These are phyloP conservation scores for Penaeus japonicus DNA, from an alignment of 1,140 invertebrate species.

Conservation along the genomic window DNA sequence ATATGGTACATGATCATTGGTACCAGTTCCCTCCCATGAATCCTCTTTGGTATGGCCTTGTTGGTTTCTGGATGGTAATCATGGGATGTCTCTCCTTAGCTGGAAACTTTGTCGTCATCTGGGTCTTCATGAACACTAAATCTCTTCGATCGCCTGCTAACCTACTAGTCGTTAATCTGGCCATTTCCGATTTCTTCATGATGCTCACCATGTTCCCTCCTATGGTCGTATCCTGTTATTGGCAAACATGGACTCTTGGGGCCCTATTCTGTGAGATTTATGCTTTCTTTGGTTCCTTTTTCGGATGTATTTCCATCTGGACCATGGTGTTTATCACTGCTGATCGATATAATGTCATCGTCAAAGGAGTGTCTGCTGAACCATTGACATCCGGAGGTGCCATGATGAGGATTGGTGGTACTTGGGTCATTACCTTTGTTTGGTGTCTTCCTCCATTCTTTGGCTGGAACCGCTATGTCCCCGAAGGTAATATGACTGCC, in stretches of 20 bases:
- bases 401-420: too few species aligned
- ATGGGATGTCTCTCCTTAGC: constrained; percentile 75
- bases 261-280: constrained; percentile 83
- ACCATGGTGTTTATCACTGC: constrained; percentile 61
- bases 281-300: constrained; percentile 72
- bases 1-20: constrained; percentile 60
- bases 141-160: constrained; percentile 83
- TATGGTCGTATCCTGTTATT: constrained; percentile 80
- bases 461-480: too few species aligned
- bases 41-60: constrained; percentile 80
- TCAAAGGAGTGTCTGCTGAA: too few species aligned
- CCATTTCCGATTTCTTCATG: constrained; percentile 87
- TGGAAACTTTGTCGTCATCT: constrained; percentile 86
- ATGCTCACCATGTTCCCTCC: constrained; percentile 71
- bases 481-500: too few species aligned
- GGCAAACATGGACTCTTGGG: constrained; percentile 64
- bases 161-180: constrained; percentile 82
- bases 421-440: too few species aligned
- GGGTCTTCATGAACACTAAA: constrained; percentile 82
- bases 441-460: too few species aligned
- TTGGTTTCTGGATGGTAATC: constrained; percentile 78
- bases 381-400: too few species aligned
- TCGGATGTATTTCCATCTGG: constrained; percentile 60
- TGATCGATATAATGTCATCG: constrained; percentile 60
- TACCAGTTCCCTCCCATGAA: constrained; percentile 80